These are phyloP conservation scores for Myxocyprinus asiaticus DNA, from an alignment of 2,113 vertebrate species.

Conservation along the genomic window DNA sequence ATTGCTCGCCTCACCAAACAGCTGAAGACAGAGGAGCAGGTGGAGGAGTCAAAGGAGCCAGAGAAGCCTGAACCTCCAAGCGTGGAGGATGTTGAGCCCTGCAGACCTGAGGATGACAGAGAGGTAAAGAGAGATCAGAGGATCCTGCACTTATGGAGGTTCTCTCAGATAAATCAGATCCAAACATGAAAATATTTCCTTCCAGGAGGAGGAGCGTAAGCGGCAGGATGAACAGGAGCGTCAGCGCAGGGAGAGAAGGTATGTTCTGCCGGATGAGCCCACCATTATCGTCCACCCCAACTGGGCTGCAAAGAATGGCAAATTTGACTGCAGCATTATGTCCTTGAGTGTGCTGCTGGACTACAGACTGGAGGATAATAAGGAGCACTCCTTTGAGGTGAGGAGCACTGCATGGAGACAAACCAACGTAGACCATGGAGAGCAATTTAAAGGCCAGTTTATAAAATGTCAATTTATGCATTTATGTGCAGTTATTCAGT, in stretches of 20 bases:
- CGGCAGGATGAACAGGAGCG: slow-evolving; percentile 91
- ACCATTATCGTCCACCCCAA: slow-evolving; percentile 96
- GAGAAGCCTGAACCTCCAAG: slow-evolving; percentile 89
- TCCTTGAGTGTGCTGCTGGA: slow-evolving; percentile 96
- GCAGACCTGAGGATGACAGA: slow-evolving; percentile 90
- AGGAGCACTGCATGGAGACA: slow-evolving; percentile 26
- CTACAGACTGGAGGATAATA: slow-evolving; percentile 96
- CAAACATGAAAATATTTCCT: neutral
- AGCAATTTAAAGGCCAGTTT: no score
- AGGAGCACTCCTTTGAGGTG: slow-evolving; percentile 98
- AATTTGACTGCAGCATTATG: slow-evolving; percentile 99
- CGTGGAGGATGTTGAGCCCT: slow-evolving; percentile 88
- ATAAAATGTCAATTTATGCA: no score
- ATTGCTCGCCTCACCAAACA: slow-evolving; percentile 97
- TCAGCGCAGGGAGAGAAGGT: slow-evolving; percentile 91
- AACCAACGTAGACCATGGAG: no score
- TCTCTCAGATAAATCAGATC: no score
- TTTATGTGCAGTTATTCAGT: no score
- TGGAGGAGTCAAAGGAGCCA: slow-evolving; percentile 95
- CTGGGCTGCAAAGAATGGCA: slow-evolving; percentile 96
- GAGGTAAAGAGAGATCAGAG: slow-evolving; percentile 76
- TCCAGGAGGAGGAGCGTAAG: slow-evolving; percentile 92
- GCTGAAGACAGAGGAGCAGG: slow-evolving; percentile 95
- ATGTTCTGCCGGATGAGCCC: slow-evolving; percentile 92
- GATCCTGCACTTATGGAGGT: no score